Base-by-base conservation (phyloP, 1,140 invertebrate genomes). In the Ptiloglossa arizonensis region DNA sequence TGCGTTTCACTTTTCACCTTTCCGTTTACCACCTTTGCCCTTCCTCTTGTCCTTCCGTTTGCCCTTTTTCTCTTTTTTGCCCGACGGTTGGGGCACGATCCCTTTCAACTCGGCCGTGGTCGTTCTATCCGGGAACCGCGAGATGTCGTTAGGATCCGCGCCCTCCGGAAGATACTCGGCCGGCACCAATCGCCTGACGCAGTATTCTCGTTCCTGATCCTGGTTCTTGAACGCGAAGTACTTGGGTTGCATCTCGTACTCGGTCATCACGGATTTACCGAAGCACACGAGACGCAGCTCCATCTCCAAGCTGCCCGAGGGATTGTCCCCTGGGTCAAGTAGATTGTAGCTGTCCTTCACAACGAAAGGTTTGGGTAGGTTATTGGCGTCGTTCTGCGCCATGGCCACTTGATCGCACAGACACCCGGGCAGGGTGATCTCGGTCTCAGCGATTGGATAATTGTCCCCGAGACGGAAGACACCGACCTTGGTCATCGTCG, bases 331-430 rank as follows among this genome's bases (percentile, higher is more conserved):
- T 0, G 90, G 88, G 73, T 93, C 91, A 0, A 76, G 1, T 0
- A 93, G 69, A 29, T 89, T 79, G 63, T 88, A 89, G 19, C 57
- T 79, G n/a, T 88, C 88, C 22, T 85, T 86, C 38, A 92, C 68
- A 27, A 69, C 54, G 63, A 90, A 92, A 0, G 91, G 91, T 54
- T 87, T 87, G 0, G 91, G 89, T 60, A 86, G 66, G 62, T 89
- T 87, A 11, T 83, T 71, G 0, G 82, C 38, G 62, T 92, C 92
- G 69, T 92, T 92, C 44, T 60, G 74, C 1, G 87, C 76, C 90
- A 92, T 91, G 9, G 87, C 83, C 6, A 92, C 70, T 76, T 93
- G 91, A 56, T 93, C 89, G 66, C 92, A 93, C 0, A 90, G 59
- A 52, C 92, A 93, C 3, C 90, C 91, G 0, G 88, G 87, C 35